Conservation (phyloP, 2,113 vertebrate species). For the Podarcis muralis region DNA sequence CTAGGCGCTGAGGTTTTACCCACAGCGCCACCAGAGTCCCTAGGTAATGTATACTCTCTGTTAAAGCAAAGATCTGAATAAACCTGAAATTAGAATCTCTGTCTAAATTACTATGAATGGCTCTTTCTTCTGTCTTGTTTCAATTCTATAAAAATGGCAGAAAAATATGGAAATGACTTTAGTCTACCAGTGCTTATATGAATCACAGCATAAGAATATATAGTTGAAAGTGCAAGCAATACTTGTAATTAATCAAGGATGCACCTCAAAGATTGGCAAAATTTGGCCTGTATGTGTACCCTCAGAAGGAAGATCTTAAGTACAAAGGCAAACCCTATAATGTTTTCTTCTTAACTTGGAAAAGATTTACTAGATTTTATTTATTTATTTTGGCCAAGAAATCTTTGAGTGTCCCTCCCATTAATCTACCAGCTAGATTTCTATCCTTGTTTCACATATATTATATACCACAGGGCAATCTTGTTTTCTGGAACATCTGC, state of each 20-base stretch:
- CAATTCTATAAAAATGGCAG: not conserved
- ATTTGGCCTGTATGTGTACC: not conserved
- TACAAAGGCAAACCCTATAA: not conserved
- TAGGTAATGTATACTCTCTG: not conserved
- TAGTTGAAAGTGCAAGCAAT: not conserved
- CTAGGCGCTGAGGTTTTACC: no score
- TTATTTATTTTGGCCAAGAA: not conserved
- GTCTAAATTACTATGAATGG: not conserved
- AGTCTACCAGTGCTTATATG: not conserved
- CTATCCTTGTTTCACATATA: not conserved
- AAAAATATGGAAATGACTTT: not conserved
- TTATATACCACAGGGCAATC: no score
- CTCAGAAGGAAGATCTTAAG: not conserved
- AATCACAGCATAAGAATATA: not conserved
- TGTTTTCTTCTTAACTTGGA: not conserved
- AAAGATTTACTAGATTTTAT: not conserved
- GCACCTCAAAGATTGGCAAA: not conserved
- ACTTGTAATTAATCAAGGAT: not conserved
- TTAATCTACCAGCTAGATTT: not conserved
- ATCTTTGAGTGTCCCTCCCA: not conserved
- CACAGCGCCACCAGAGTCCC: no score
- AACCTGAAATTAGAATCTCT: not conserved
- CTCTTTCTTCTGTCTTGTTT: not conserved
- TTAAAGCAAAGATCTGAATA: not conserved
- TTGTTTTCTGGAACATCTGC: no score